Base-by-base conservation (phyloP, 2,888 invertebrate genomes). In the Stenichneumon culpator region DNA sequence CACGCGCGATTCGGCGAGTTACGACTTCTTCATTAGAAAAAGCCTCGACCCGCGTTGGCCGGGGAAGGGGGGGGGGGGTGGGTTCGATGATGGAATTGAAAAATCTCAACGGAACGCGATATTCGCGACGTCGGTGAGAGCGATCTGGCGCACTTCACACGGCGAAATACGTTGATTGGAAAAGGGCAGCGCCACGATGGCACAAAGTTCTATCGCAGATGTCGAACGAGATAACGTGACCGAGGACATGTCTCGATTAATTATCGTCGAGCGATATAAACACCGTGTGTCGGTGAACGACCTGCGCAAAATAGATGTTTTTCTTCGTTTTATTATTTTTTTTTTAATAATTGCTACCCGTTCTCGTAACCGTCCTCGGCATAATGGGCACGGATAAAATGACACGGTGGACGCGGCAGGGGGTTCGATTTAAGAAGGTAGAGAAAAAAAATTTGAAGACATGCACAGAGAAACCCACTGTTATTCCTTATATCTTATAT, bases 391-490 rank as follows among this genome's bases (percentile, higher is more conserved):
- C 88, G 87, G 89, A 89, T 89, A 89, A 87, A 39, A 39, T 91
- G 89, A 90, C 89, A 39, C 2, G 88, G 89, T 89, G 89, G 88
- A 91, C 88, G 89, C 89, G 90, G 85, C 88, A 68, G 57, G 16
- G 70, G 54, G 50, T 65, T 88, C 89, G 86, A 87, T 86, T 82
- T 86, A 83, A 84, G 82, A 89, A 86, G 82, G 83, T 77, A 88
- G 86, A 88, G 86, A 89, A 73, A 84, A 89, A 70, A 28, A 89
- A 89, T 89, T 88, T 86, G 89, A 83, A 86, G 57, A 86, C 88
- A 90, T 92, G 92, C 92, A 92, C 91, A 92, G 89, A 92, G 89
- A 92, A 89, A 90, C 89, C 91, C 89, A 89, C 86, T 84, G 85
- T 88, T 88, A 84, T 52, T 63, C 73, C 84, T 78, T 54, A 74